Base-by-base conservation (phyloP, 2,888 invertebrate species). In the Clanis bilineata region DNA sequence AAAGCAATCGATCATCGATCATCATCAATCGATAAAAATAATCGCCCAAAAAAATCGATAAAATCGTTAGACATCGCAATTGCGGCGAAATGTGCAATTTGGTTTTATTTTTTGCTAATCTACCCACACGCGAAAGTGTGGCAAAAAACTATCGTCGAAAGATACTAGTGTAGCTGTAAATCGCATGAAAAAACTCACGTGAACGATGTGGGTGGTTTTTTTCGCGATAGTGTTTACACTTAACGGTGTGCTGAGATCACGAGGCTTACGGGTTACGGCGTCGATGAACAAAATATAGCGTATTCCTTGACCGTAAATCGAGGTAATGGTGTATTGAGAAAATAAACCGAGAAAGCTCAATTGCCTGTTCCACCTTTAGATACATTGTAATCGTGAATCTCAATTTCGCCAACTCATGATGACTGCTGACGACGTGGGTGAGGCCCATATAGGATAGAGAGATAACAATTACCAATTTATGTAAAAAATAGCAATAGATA, bases 121-220 rank as follows among this genome's bases (percentile, higher is more conserved):
- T 28, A 32, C 51, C 51, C 21, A 51, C 59, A 44, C 61, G 12
- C 10, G 57, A 57, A 43, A 43, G 41, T 43, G 2, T 15, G 23
- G 57, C 41, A 28, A 28, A 57, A 43, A 65, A 39, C 39, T n/a
- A 0, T 15, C 28, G 47, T 15, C 51, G 47, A 47, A 51, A 51
- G 18, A 51, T 15, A 18, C 28, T 18, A 32, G 32, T 51, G 59
- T 82, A 85, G 77, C 85, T 82, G 85, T 86, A 83, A 80, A 83
- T 75, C 71, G 3, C 18, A 63, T 61, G 59, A 65, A 75, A 75
- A 82, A 83, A 79, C 72, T 69, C 59, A 70, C 69, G 62, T 72
- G 69, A 69, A 68, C 68, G 58, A 63, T 68, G 61, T 59, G 72
- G 71, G 71, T 76, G 72, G 23, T 18, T 71, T 75, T 82, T 85